Percentiles rank a stretch among this genome's conserved stretches.
phyloP scores from a whole-genome alignment of 2,888 invertebrate genomes.

The Thereva nobilitata region DNA sequence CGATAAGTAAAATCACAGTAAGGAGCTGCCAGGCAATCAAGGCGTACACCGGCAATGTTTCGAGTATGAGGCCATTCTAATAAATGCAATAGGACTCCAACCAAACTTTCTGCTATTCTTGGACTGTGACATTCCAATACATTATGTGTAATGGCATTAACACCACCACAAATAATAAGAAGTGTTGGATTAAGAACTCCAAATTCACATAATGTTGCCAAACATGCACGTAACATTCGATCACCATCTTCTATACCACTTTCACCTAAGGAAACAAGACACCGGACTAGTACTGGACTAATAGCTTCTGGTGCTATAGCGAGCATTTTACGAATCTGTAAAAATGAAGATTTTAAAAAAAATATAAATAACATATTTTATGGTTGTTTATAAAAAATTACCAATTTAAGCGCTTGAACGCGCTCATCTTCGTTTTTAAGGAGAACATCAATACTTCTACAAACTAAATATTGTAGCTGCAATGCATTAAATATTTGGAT shows the following conservation, averaged over 20 bases:
- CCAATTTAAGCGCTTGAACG: conserved; percentile 86
- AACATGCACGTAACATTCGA: conserved; percentile 78
- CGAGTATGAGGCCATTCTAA: conserved; percentile 84
- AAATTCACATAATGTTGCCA: conserved; percentile 87
- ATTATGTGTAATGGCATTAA: conserved; percentile 79
- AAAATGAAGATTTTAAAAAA: not conserved
- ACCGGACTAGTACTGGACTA: conserved; percentile 75
- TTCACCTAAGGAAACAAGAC: conserved; percentile 80
- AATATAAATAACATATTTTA: not conserved
- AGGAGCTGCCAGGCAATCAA: conserved; percentile 87
- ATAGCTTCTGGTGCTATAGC: conserved; percentile 69
- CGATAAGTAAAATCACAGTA: conserved; percentile 90
- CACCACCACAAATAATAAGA: conserved; percentile 80
- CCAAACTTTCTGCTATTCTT: conserved; percentile 86
- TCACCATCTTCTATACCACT: conserved; percentile 77
- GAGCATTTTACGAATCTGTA: conserved; percentile 63
- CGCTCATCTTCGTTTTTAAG: conserved; percentile 91
- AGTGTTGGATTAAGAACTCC: conserved; percentile 82
- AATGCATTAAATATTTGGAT: conserved; percentile 78
- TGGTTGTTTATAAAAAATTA: conserved; percentile 50
- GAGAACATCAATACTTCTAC: conserved; percentile 85
- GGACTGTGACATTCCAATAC: conserved; percentile 85
- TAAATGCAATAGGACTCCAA: conserved; percentile 83
- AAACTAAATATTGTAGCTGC: conserved; percentile 81
- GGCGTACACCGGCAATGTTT: conserved; percentile 73